Conservation (phyloP, 2,797 vertebrate genomes). For the Rhabdophis nuchalis region DNA sequence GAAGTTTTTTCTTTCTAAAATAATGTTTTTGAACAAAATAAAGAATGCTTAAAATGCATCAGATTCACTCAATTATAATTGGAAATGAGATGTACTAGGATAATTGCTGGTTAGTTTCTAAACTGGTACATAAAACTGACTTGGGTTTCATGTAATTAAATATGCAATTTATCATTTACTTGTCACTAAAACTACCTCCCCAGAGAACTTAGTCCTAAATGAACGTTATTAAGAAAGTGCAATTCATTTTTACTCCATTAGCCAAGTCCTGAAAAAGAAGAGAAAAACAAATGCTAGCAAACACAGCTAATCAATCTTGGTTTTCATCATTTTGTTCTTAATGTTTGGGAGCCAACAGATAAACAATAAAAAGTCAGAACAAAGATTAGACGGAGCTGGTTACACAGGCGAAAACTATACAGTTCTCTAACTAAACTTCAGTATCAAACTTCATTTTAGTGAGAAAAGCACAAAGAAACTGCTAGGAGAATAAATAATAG, state of each 20-base stretch:
- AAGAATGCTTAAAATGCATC: neutral
- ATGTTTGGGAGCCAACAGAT: conserved; percentile 2
- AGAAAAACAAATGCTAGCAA: neutral
- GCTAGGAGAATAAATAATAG: neutral
- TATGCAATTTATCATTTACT: conserved; percentile 26
- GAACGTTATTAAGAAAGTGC: conserved; percentile 35
- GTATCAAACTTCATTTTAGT: neutral
- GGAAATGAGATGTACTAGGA: conserved; percentile 14
- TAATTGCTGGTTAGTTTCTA: neutral
- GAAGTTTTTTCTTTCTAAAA: neutral
- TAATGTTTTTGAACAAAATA: neutral
- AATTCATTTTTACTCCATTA: conserved; percentile 42
- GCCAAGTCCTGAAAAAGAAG: conserved; percentile 13
- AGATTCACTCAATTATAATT: neutral
- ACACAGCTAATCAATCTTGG: conserved; percentile 14
- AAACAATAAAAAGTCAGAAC: neutral
- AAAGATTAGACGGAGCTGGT: neutral
- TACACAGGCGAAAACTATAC: neutral
- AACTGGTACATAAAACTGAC: neutral
- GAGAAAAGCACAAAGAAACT: neutral
- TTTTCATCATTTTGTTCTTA: conserved; percentile 7
- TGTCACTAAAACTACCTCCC: conserved; percentile 30
- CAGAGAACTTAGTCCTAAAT: conserved; percentile 26
- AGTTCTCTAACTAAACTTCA: neutral
- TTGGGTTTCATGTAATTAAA: conserved; percentile 36